phyloP scores from a whole-genome alignment of 1,140 invertebrate genomes.

The Pseudomyrmex dendroicus region DNA sequence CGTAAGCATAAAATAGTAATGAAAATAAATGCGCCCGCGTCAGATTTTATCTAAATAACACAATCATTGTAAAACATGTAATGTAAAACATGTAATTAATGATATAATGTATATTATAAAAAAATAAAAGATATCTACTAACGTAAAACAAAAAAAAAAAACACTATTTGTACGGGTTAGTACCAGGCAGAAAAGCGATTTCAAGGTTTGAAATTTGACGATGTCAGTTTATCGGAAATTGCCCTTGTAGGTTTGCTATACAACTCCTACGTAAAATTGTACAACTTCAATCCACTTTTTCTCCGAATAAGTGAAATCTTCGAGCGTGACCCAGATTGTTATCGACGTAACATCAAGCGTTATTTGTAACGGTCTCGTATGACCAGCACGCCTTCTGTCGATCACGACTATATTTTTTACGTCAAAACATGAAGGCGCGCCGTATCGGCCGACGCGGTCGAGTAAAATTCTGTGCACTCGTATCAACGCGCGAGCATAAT shows the following conservation, averaged over 20 bases:
- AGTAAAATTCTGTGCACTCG: slow-evolving; percentile 47
- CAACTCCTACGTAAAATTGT: slow-evolving; percentile 46
- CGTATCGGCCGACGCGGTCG: neutral
- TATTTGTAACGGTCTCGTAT: slow-evolving; percentile 47
- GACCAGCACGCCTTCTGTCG: slow-evolving; percentile 37
- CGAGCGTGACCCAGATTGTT: slow-evolving; percentile 50
- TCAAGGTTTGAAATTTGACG: slow-evolving; percentile 25
- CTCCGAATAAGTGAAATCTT: slow-evolving; percentile 47
- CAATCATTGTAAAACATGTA: too few species aligned
- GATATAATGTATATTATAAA: too few species aligned
- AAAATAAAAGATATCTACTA: too few species aligned
- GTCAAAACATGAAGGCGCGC: slow-evolving; percentile 16
- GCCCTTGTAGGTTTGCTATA: slow-evolving; percentile 25
- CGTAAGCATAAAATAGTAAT: neutral
- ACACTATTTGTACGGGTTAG: neutral
- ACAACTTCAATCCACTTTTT: slow-evolving; percentile 57
- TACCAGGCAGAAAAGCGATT: slow-evolving; percentile 18
- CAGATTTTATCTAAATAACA: too few species aligned
- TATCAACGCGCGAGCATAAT: slow-evolving; percentile 29
- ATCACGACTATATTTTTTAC: slow-evolving; percentile 44
- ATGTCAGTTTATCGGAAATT: slow-evolving; percentile 47
- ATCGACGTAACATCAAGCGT: slow-evolving; percentile 56
- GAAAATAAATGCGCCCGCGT: neutral
- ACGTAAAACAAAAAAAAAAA: neutral
- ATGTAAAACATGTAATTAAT: too few species aligned